phyloP scores from a whole-genome alignment of 2,113 vertebrate genomes.

The Myxocyprinus asiaticus region DNA sequence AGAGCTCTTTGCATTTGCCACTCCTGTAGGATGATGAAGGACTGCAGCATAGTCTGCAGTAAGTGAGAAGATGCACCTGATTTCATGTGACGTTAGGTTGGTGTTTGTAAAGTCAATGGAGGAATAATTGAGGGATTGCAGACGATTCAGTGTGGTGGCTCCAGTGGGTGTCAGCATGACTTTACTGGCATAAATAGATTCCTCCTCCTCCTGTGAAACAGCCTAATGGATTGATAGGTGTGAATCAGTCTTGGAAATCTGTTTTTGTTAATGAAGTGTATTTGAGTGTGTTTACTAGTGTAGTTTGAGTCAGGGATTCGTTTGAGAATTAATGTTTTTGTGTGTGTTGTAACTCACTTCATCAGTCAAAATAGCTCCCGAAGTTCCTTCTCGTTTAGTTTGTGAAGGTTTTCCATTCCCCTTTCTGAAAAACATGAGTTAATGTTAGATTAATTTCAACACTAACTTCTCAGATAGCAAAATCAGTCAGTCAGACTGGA shows the following conservation, averaged over 20 bases:
- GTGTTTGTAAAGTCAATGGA: neutral
- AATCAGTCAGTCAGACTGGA: neutral
- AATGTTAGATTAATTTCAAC: neutral
- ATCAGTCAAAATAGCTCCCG: neutral
- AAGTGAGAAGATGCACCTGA: neutral
- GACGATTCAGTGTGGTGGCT: neutral
- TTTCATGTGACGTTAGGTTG: neutral
- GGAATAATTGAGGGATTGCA: neutral
- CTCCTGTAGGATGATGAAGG: no score
- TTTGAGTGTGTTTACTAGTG: no score
- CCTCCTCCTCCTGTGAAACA: neutral
- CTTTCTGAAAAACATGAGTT: slow-evolving; percentile 5
- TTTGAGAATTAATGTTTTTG: neutral
- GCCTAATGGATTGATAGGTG: neutral
- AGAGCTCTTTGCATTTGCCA: no score
- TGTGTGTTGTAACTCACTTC: slow-evolving; percentile 5
- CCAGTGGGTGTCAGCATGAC: neutral
- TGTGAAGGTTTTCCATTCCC: neutral
- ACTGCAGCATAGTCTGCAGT: neutral
- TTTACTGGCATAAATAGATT: neutral
- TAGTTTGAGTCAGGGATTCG: neutral
- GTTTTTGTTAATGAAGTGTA: neutral
- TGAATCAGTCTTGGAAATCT: no score
- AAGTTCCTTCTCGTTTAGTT: neutral
- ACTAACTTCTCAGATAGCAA: neutral